Percentiles rank a stretch among this genome's conserved stretches.
phyloP scores from a whole-genome alignment of 2,113 vertebrate genomes.

The Athene cunicularia region DNA sequence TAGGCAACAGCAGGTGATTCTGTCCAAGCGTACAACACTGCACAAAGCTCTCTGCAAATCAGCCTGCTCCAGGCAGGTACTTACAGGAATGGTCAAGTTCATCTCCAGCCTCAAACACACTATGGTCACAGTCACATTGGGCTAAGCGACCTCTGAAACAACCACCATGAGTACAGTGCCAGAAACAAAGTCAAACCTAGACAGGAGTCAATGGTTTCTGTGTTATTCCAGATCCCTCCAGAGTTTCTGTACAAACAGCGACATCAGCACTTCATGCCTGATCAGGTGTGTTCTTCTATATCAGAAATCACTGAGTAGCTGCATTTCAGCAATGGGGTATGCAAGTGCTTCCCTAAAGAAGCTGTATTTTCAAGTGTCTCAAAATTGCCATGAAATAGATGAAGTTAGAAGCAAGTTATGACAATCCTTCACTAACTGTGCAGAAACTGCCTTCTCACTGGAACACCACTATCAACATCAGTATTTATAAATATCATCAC shows the following conservation, averaged over 20 bases:
- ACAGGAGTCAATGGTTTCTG: not conserved
- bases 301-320: not conserved
- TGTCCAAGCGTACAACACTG: accelerated
- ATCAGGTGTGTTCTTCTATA: not conserved
- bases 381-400: not conserved
- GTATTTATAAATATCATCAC: not conserved
- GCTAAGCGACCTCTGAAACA: not conserved
- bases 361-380: not conserved
- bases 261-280: not conserved
- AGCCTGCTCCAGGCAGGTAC: not conserved
- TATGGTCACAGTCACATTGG: not conserved
- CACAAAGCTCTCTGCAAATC: not conserved
- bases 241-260: not conserved
- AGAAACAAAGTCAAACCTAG: not conserved
- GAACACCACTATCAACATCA: not conserved
- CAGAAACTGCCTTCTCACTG: not conserved
- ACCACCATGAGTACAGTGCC: not conserved
- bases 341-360: not conserved
- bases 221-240: not conserved
- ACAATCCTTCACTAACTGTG: not conserved
- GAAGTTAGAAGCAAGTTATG: not conserved
- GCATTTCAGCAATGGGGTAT: not conserved
- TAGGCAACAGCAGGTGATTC: not conserved
- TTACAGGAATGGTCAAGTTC: not conserved
- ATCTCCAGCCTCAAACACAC: not conserved